These are phyloP conservation scores for Lucifuga dentata DNA, from an alignment of 2,113 vertebrate genomes.

Conservation along the genomic window DNA sequence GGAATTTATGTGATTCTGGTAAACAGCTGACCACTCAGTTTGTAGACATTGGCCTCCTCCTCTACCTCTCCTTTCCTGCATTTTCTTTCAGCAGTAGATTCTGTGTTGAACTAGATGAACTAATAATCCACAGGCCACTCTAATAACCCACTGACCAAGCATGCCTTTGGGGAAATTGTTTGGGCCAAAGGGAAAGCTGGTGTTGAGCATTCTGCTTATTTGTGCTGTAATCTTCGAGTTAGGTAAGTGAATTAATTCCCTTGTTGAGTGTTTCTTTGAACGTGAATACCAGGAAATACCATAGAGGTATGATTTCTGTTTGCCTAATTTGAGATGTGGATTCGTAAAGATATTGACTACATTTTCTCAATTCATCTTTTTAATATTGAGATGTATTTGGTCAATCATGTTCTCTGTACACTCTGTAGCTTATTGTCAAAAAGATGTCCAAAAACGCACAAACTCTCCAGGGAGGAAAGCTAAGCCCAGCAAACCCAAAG, in stretches of 20 bases:
- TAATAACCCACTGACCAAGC: constrained; percentile 39
- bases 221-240: constrained; percentile 74
- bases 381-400: no score
- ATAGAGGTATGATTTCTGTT: constrained; percentile 3
- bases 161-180: constrained; percentile 52
- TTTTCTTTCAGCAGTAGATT: constrained; percentile 13
- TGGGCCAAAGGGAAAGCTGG: constrained; percentile 66
- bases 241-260: constrained; percentile 78
- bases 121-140: no score
- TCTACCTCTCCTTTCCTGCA: not conserved
- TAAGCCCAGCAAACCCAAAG: constrained; percentile 62
- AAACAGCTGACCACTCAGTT: constrained; percentile 72
- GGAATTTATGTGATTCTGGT: constrained; percentile 76
- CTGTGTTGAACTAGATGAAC: constrained; percentile 41
- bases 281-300: constrained; percentile 11
- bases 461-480: constrained; percentile 51
- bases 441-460: constrained; percentile 56
- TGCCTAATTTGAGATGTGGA: no score
- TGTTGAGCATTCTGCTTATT: constrained; percentile 66
- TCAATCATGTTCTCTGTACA: constrained; percentile 23
- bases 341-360: no score
- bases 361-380: no score
- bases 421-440: constrained; percentile 69
- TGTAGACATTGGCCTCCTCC: constrained; percentile 33
- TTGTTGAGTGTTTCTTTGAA: constrained; percentile 15